Evolutionary conservation across 2,113 vertebrate species (phyloP), one percentile per base, ranked within the genome.

Genomic region (Climacteris rufus): DNA sequence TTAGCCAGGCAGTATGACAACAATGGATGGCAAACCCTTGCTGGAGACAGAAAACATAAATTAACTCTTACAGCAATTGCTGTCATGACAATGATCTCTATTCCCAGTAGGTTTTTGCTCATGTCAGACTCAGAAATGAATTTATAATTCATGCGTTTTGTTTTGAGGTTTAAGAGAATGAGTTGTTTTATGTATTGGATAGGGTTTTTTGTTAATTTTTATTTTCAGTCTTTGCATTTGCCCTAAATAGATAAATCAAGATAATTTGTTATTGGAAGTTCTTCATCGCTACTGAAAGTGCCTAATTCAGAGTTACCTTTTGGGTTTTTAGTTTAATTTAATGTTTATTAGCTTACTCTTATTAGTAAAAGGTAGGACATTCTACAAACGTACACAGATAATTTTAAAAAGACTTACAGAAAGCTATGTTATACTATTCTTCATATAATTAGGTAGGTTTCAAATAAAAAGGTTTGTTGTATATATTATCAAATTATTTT

Each of bases 91-190:
- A 16, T 4, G 1, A 42, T 59, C 16, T 75, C 70, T 59, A 70
- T 52, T 87, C 21, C 39, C 42, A 30, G 25, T 13, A 68, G 27
- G 23, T 42, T 82, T 20, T 75, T 61, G 24, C 18, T 87, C 39
- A 40, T 60, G 13, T 71, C 27, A 79, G 78, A 91, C 6, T 61
- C 4, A 6, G 9, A 74, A 65, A 61, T 17, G 33, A 66, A 30
- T 78, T 90, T 66, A 60, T 74, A 79, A 69, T 68, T 65, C 4
- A 59, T 13, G 59, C 71, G 7, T 40, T 27, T 71, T 15, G 3
- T 66, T 85, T 40, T 57, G 8, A 44, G 13, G 6, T 25, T 56
- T 45, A 7, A 11, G 13, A 9, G 2, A 31, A 6, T 5, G 0
- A 40, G 10, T 10, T 42, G 4, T 15, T 49, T 54, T 49, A 45